phyloP scores from a whole-genome alignment of 2,888 invertebrate genomes.

The Thera britannica region DNA sequence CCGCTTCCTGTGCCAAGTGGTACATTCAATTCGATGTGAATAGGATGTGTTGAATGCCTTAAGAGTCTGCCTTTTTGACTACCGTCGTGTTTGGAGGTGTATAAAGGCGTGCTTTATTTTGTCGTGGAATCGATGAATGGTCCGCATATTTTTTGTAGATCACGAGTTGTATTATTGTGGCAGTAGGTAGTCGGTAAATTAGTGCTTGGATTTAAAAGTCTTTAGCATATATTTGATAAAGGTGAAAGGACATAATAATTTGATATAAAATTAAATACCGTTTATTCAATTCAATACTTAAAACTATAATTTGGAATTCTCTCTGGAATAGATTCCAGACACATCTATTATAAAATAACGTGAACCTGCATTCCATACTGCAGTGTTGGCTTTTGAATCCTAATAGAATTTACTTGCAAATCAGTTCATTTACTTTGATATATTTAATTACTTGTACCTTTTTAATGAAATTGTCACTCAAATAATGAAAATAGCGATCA shows the following conservation, averaged over 20 bases:
- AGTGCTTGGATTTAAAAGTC: background rate
- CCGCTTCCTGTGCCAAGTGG: slow-evolving; percentile 79
- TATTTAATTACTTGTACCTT: too few species aligned
- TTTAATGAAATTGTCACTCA: too few species aligned
- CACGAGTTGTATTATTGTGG: background rate
- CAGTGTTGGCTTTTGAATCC: too few species aligned
- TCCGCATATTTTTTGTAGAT: slow-evolving; percentile 18
- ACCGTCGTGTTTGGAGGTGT: slow-evolving; percentile 66
- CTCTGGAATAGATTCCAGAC: too few species aligned
- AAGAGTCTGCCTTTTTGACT: slow-evolving; percentile 74
- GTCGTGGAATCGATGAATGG: slow-evolving; percentile 40
- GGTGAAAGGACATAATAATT: background rate
- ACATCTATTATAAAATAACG: too few species aligned
- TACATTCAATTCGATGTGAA: slow-evolving; percentile 60
- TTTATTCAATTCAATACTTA: too few species aligned
- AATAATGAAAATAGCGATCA: too few species aligned
- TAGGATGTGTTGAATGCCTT: slow-evolving; percentile 71
- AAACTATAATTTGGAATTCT: too few species aligned
- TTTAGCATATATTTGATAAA: background rate
- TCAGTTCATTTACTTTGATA: too few species aligned
- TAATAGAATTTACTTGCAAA: too few species aligned
- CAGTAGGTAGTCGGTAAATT: background rate
- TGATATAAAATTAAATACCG: too few species aligned
- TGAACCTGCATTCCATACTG: too few species aligned
- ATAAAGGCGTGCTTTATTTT: slow-evolving; percentile 65